Evolutionary conservation across 2,113 vertebrate species (phyloP), one percentile per base, ranked within the genome.

Genomic region (Actinemys pallida): DNA sequence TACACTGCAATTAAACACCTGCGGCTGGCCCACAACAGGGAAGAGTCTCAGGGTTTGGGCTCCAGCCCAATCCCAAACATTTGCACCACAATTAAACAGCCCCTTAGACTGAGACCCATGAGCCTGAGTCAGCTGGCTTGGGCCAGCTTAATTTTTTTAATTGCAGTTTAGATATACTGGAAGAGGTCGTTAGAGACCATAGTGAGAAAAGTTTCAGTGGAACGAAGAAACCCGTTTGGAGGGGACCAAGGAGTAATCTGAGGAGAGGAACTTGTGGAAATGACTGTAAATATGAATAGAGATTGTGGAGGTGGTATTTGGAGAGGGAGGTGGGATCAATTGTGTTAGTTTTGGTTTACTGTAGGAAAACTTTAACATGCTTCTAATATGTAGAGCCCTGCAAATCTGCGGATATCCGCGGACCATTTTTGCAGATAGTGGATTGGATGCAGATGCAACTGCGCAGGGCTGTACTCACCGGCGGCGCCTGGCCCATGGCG

Each of bases 251-350:
- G 49, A 53, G 24, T 45, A 27, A 45, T 29, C 4, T 54, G 50
- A 88, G 69, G 22, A 84, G 5, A 0, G 39, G 88, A 91, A 78
- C 6, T 88, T 90, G 76, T 53, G 8, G n/a, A 16, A 52, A 53
- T 31, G 84, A 42, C 27, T 80, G 8, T 87, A 91, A 45, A 35
- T 59, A 10, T 10, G 57, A 89, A 35, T 62, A 82, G 52, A 65
- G 14, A 31, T 13, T 83, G 52, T 83, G 39, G 1, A 11, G n/a
- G 17, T 42, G 54, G 56, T n/a, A 5, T 59, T 59, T 50, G 81
- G 49, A 47, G 19, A 84, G 5, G 1, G 20, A 79, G 80, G 22
- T 24, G 12, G 7, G 4, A 3, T 84, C 0, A 0, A 62, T 62
- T 86, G 17, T 25, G 6, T 53, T 89, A 3, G 10, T 14, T 56